Base-by-base conservation (phyloP, 2,797 vertebrate species). In the Danio choprae region DNA sequence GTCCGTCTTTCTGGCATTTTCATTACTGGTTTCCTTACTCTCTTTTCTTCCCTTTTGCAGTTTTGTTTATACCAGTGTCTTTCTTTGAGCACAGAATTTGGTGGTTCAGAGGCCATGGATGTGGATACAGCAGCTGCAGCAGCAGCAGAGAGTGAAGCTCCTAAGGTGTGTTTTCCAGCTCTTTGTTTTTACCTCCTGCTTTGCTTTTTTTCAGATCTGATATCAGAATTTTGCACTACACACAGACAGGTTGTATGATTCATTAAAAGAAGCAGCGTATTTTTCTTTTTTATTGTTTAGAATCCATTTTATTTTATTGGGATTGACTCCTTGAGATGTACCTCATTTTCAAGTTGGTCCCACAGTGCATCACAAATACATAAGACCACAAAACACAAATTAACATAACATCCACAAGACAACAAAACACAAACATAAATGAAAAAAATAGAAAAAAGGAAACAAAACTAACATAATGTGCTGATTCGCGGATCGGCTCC, bases 51-150 rank as follows among this genome's bases (percentile, higher is more conserved):
- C 11, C 2, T 6, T 55, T 65, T 76, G 4, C 4, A 3, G 2
- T 20, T 50, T 29, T 8, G 29, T 43, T 8, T 7, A 15, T 12
- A 13, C 13, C 16, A 44, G 68, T 5, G 13, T 63, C 72, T 80
- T 13, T 67, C 5, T 58, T 46, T 43, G 0, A 1, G 22, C 1
- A 43, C 77, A 91, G 91, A 90, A 44, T 91, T 92, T 84, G 87
- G 87, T 44, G 83, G 85, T 64, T 91, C 89, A 68, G 85, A 64
- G 51, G 79, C 38, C 0, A 11, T 79, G 69, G 89, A 88, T 80
- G 88, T 90, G 88, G 90, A 90, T 83, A 90, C 93, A 2, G 88
- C 89, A 1, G 29, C 29, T 69, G 90, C 89, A 12, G 89, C 92
- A 12, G 89, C 92, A 50, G 77, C 88, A 29, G 90, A 91, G 78